Evolutionary conservation across 2,113 vertebrate species (phyloP).

Genomic region (human (Homo sapiens)): DNA sequence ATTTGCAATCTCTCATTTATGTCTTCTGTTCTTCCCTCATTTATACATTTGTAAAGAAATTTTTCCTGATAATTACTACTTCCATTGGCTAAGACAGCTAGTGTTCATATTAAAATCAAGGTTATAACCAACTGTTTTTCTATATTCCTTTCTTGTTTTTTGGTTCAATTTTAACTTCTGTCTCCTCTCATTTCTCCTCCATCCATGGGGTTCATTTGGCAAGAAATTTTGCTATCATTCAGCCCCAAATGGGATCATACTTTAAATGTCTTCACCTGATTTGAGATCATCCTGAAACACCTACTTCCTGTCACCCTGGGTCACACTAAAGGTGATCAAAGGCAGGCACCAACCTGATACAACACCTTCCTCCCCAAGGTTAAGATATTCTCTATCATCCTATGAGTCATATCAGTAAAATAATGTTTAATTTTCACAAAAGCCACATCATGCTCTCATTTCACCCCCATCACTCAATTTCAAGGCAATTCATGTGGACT

Average conservation of each 20-base stretch:
- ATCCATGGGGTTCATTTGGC: background rate
- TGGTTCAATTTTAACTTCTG: background rate
- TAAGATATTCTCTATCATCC: background rate
- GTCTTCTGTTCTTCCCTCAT: background rate
- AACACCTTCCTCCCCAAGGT: background rate
- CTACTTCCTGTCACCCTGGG: background rate
- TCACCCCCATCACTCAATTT: background rate
- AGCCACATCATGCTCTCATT: background rate
- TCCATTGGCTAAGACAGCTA: background rate
- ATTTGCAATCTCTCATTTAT: background rate
- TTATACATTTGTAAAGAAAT: constrained; percentile 12
- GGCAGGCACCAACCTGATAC: background rate
- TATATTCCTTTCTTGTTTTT: background rate
- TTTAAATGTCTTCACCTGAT: background rate
- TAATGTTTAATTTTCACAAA: background rate
- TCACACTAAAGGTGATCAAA: background rate
- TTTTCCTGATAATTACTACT: background rate
- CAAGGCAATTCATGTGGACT: background rate
- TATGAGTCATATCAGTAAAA: background rate
- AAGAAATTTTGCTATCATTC: background rate
- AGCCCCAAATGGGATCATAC: background rate
- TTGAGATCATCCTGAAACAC: background rate
- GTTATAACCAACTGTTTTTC: background rate
- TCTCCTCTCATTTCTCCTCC: background rate
- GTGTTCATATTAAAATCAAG: background rate